Evolutionary conservation across 2,888 invertebrate species (phyloP).

Genomic region (Geotrupes spiniger): DNA sequence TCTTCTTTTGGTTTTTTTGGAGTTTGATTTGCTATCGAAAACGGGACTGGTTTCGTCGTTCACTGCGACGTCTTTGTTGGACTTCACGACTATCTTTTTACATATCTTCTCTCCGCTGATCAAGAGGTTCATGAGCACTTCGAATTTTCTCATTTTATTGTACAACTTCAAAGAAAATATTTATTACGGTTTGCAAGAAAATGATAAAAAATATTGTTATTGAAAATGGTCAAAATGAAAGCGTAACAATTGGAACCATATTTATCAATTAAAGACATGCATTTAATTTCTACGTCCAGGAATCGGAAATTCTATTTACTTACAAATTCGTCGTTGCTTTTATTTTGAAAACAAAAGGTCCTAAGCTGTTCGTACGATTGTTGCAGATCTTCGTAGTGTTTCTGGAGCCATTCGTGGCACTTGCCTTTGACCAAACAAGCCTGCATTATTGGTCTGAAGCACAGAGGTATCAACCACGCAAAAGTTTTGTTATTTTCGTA

Average conservation of each 20-base stretch:
- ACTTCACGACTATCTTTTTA: constrained; percentile 16
- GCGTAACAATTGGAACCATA: too few relatives aligned
- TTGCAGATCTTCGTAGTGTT: constrained; percentile 32
- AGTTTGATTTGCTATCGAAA: constrained; percentile 18
- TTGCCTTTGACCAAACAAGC: constrained; percentile 17
- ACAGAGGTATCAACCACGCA: constrained; percentile 12
- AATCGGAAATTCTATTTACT: constrained; percentile 1
- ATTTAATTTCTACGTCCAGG: too few relatives aligned
- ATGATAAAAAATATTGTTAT: too few relatives aligned
- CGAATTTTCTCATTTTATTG: constrained; percentile 20
- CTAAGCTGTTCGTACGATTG: constrained; percentile 31
- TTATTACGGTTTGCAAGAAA: neutral
- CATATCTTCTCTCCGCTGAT: constrained; percentile 21
- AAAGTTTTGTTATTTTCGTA: constrained; percentile 18
- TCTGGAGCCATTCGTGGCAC: constrained; percentile 33
- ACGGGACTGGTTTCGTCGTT: constrained; percentile 15
- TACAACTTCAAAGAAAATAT: constrained; percentile 17
- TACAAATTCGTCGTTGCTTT: constrained; percentile 26
- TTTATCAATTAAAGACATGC: too few relatives aligned
- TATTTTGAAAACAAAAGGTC: constrained; percentile 24
- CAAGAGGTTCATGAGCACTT: constrained; percentile 19
- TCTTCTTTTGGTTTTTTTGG: constrained; percentile 37
- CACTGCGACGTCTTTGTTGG: constrained; percentile 14
- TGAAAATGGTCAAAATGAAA: too few relatives aligned
- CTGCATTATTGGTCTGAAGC: constrained; percentile 18